Conservation (phyloP, 2,113 vertebrate species). For the Merops nubicus region DNA sequence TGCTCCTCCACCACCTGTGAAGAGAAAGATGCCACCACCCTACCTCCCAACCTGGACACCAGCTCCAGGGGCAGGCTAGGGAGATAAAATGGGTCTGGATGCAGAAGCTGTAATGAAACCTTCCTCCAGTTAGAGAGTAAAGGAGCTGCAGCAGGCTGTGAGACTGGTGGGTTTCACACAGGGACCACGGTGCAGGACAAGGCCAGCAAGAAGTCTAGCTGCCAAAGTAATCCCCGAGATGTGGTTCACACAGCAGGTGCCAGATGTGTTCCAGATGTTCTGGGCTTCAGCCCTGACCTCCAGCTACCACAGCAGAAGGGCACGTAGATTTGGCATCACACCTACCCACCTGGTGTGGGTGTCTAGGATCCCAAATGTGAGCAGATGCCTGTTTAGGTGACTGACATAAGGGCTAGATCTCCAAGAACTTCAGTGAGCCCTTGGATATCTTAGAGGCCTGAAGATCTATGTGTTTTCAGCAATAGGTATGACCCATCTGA, state of each 20-base stretch:
- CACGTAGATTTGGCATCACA: background rate
- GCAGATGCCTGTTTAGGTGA: background rate
- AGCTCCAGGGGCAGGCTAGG: fast-evolving
- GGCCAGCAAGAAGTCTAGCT: background rate
- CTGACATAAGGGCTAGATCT: background rate
- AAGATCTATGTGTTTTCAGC: background rate
- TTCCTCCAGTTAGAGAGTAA: background rate
- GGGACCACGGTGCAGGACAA: background rate
- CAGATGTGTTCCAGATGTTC: background rate
- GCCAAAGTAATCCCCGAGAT: background rate
- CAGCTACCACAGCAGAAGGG: background rate
- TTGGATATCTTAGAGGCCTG: background rate
- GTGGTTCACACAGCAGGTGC: background rate
- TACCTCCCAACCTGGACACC: too few relatives aligned
- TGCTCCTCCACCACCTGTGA: background rate
- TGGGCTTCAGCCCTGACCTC: background rate
- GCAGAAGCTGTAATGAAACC: background rate
- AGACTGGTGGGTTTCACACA: background rate
- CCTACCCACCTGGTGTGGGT: too few relatives aligned
- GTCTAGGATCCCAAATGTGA: background rate
- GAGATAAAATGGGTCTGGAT: background rate
- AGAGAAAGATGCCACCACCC: too few relatives aligned
- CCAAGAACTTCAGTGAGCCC: background rate
- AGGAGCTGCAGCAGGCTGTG: background rate
- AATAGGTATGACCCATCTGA: too few relatives aligned